Conservation (phyloP, 2,797 vertebrate genomes). For the Coccyzus lansbergi region DNA sequence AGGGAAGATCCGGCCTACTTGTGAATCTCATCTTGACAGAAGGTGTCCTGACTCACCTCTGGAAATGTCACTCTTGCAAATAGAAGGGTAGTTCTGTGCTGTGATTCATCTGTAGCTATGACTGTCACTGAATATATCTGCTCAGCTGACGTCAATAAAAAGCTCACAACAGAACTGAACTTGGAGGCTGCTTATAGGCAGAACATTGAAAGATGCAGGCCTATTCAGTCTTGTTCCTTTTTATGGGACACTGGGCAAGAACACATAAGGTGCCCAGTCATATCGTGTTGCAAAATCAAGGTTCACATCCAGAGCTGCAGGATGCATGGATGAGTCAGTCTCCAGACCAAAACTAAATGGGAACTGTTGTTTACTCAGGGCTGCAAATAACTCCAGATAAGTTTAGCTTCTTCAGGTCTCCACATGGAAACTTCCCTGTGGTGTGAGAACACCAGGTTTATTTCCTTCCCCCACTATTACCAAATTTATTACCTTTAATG, state of each 20-base stretch:
- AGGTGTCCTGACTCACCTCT: neutral
- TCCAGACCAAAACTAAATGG: neutral
- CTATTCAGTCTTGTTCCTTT: neutral
- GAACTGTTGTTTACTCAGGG: neutral
- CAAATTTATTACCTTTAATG: slow-evolving; percentile 84
- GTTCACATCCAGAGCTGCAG: neutral
- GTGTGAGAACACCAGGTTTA: neutral
- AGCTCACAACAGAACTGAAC: neutral
- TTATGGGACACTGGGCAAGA: neutral
- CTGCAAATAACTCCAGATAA: neutral
- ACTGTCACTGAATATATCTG: neutral
- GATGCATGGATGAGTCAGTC: neutral
- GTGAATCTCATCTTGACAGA: neutral
- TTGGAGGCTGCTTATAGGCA: neutral
- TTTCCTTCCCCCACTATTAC: neutral
- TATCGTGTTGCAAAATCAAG: neutral
- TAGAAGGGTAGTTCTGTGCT: neutral
- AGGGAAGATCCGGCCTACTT: neutral
- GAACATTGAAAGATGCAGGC: neutral
- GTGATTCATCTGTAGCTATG: neutral
- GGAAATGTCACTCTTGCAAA: neutral
- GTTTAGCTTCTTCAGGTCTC: neutral
- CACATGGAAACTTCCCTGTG: fast-evolving
- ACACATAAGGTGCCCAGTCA: neutral
- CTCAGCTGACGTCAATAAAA: neutral